A percentile compares a stretch with the other conserved stretches of the same genome.
These are phyloP conservation scores for Labeo rohita DNA, from an alignment of 2,113 vertebrate genomes.

Conservation along the genomic window DNA sequence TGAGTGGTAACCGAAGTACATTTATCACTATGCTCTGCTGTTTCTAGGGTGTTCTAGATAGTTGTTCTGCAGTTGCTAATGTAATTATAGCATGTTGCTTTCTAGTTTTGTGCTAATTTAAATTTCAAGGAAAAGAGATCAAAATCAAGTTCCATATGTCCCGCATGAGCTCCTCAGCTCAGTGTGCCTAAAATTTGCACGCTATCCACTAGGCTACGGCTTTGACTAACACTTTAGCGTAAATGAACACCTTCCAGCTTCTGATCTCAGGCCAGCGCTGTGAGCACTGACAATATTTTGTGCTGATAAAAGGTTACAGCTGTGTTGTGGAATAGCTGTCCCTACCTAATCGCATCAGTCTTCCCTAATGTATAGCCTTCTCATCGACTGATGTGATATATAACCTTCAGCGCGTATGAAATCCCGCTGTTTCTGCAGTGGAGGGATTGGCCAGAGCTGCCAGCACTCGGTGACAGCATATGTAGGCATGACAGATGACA, in stretches of 20 bases:
- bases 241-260: not conserved
- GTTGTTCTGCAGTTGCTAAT: not conserved
- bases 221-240: not conserved
- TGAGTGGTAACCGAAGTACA: not conserved
- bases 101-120: not conserved
- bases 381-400: slow-evolving; percentile 64
- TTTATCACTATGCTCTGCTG: not conserved
- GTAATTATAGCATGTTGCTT: not conserved
- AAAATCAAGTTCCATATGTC: not conserved
- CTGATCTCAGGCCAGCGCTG: not conserved
- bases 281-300: slow-evolving; percentile 47
- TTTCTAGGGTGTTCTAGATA: not conserved
- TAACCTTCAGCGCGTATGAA: slow-evolving; percentile 67
- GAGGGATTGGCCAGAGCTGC: slow-evolving; percentile 75
- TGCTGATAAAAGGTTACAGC: slow-evolving; percentile 55
- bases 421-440: slow-evolving; percentile 66
- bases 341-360: slow-evolving; percentile 49
- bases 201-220: not conserved
- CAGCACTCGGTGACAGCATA: slow-evolving; percentile 75
- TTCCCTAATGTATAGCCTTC: slow-evolving; percentile 62
- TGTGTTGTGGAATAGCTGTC: slow-evolving; percentile 39
- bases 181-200: not conserved
- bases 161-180: not conserved
- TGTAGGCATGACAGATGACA: slow-evolving; percentile 81
- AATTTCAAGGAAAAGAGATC: not conserved